Base-by-base conservation (phyloP, 2,113 vertebrate species). In the Ahaetulla prasina region DNA sequence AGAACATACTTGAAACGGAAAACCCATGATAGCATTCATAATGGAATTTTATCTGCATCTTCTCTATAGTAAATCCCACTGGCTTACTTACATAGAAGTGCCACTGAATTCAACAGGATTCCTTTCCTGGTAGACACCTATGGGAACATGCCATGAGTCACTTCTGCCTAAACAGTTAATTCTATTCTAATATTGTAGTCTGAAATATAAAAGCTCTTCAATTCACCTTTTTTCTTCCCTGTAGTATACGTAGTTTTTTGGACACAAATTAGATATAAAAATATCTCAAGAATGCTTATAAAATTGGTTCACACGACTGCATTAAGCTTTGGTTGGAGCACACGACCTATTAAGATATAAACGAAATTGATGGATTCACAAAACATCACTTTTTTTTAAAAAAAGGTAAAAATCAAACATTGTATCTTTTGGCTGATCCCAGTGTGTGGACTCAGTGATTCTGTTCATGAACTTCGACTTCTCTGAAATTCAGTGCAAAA, bases 401-500 rank as follows among this genome's bases (percentile, higher is more conserved):
- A 74, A 74, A 74, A 68, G 30, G 74, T 43, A 18, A 80, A 80
- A 43, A 43, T 80, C 35, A 80, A 80, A 80, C 35, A 80, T 39
- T 80, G 9, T 22, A 3, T 20, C 20, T 43, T 80, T 18, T 2
- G 74, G 18, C 35, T 80, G 35, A 80, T 18, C 74, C 74, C 74
- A 80, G 43, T 80, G 68, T 80, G 74, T 43, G 35, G 35, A 10
- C 35, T 80, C 18, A 39, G 18, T 43, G 35, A 43, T 80, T 80
- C 52, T 91, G 85, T 18, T 80, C 63, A 53, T 93, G 90, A 91
- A 89, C 27, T 95, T 89, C 30, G 92, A 92, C 95, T 95, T 94
- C n/a, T 90, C 16, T 89, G 30, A 2, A 86, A 94, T 94, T 50
- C 35, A 90, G 94, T 90, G 91, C 92, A 89, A 88, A 92, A 92